A percentile compares a stretch with the other conserved stretches of the same genome.
Conservation (phyloP, 2,888 invertebrate genomes). For the Limnephilus rhombicus region DNA sequence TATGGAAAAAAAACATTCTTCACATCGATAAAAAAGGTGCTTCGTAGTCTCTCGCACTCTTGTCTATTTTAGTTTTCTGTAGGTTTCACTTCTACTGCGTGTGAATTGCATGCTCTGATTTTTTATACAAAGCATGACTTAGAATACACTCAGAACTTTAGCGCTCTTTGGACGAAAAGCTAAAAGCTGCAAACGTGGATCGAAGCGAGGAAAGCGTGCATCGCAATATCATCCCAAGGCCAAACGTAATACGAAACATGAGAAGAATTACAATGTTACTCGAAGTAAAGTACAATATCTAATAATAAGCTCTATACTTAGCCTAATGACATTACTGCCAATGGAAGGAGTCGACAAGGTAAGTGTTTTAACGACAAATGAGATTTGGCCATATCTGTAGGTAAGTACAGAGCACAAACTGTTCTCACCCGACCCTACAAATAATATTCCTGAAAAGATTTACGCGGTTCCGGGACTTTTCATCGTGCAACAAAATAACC, state of each 20-base stretch:
- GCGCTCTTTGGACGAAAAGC: too few species aligned
- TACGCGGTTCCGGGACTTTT: neutral
- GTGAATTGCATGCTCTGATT: too few species aligned
- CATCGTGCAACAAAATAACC: too few species aligned
- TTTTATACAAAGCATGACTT: too few species aligned
- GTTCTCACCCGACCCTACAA: neutral
- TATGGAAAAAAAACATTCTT: too few species aligned
- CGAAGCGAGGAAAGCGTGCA: neutral
- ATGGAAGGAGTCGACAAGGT: neutral
- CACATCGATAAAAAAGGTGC: too few species aligned
- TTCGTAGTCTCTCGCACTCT: too few species aligned
- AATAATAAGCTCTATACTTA: neutral
- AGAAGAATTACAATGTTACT: neutral
- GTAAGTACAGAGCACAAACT: neutral
- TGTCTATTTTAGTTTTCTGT: too few species aligned
- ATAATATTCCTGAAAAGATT: neutral
- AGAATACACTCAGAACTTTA: too few species aligned
- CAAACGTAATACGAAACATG: neutral
- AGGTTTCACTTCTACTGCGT: too few species aligned
- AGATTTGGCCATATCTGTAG: neutral
- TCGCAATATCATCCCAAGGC: neutral
- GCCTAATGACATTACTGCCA: neutral
- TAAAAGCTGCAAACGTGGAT: neutral
- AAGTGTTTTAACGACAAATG: neutral
- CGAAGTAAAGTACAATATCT: neutral